A percentile compares a stretch with the other conserved stretches of the same genome.
Evolutionary conservation across 2,113 vertebrate genomes (phyloP).

Genomic region (Corythaeola cristata): DNA sequence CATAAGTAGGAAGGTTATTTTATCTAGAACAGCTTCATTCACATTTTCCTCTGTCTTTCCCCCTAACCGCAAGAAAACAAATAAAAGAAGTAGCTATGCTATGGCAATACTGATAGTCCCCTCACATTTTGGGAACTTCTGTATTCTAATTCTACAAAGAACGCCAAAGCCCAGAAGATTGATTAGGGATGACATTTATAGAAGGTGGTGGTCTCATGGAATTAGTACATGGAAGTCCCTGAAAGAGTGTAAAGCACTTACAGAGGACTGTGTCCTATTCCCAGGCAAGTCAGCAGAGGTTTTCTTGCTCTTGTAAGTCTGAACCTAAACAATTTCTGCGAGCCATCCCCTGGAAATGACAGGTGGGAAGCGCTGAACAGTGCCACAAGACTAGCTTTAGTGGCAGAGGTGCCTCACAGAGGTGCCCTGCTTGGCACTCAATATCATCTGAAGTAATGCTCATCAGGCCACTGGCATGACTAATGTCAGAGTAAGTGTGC

Average conservation of each 20-base stretch:
- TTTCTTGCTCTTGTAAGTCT: not conserved
- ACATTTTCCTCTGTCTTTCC: not conserved
- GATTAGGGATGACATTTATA: not conserved
- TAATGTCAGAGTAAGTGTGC: fast-evolving
- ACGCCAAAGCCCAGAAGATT: not conserved
- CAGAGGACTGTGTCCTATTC: not conserved
- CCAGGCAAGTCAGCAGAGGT: not conserved
- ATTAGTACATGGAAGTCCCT: not conserved
- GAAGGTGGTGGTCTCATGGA: not conserved
- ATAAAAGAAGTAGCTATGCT: not conserved
- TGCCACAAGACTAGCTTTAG: fast-evolving
- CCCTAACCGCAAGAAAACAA: not conserved
- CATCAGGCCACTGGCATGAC: fast-evolving
- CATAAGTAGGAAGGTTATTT: not conserved
- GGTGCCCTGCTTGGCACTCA: not conserved
- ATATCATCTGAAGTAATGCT: not conserved
- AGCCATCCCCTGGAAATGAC: not conserved
- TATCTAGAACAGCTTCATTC: not conserved
- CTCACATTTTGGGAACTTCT: not conserved
- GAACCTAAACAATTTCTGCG: not conserved
- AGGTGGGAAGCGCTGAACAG: not conserved
- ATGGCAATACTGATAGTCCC: not conserved
- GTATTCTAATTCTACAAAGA: not conserved
- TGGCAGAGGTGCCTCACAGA: not conserved
- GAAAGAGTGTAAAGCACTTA: not conserved